Base-by-base conservation (phyloP, 1,140 invertebrate species). In the Mactra quadrangularis region DNA sequence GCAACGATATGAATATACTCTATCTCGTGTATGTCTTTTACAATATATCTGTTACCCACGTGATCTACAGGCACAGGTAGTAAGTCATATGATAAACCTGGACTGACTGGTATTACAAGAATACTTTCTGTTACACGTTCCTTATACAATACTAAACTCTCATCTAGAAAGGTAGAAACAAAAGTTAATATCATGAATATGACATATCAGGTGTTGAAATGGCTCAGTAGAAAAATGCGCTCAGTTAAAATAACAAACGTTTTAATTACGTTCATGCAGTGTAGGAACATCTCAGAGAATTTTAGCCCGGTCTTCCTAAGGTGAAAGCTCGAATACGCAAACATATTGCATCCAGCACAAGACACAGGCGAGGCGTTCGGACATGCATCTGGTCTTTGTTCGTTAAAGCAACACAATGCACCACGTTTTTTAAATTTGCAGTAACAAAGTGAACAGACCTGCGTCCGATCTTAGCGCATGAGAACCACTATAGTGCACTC, bases 61-160 rank as follows among this genome's bases (percentile, higher is more conserved):
- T 55, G 27, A 57, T 72, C 70, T 19, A 72, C 70, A 33, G 70
- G 27, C 0, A 72, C 13, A n/a, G 70, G 70, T 0, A 72, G 53
- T 45, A 72, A 38, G 15, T 7, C n/a, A 29, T 55, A 19, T n/a
- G 27, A 25, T 3, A 33, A 9, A 17, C 53, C 53, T 22, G 22
- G 50, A 19, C 35, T 15, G 31, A 72, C 4, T 11, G 50, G 15
- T 15, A 72, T 4, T 13, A n/a, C 11, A 22, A n/a, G 29, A 15
- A 35, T 3, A 53, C 11, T 41, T 15, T 55, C 70, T 19, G 31
- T 55, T 9, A 72, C 33, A 25, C 53, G 31, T 52, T 15, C 41
- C 35, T 57, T 29, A 27, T 19, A 55, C 25, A 72, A 57, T 7
- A 22, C 29, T 9, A 55, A 35, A 33, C 70, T 25, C 15, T 72